Conservation (phyloP, 2,888 invertebrate species). For the Tolmerus cingulatus region DNA sequence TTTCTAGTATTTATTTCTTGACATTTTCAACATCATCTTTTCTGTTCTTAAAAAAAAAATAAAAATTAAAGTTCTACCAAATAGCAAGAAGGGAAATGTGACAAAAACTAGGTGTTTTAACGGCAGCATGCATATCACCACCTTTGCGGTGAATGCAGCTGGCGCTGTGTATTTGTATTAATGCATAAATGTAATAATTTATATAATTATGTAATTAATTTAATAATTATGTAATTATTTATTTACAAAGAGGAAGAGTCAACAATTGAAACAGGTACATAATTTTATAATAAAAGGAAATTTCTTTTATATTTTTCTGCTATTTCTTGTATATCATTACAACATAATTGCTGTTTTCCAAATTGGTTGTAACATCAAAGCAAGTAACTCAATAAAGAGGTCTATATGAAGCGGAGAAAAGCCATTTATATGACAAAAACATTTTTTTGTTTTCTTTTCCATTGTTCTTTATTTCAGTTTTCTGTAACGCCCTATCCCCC, state of each 20-base stretch:
- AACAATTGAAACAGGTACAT: slow-evolving; percentile 27
- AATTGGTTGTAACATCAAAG: slow-evolving; percentile 41
- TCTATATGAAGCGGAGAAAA: slow-evolving; percentile 33
- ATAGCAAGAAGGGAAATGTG: slow-evolving; percentile 25
- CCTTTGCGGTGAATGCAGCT: neutral
- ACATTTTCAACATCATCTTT: neutral
- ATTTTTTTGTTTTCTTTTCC: slow-evolving; percentile 11
- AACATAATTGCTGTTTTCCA: slow-evolving; percentile 28
- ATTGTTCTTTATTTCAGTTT: neutral
- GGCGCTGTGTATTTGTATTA: slow-evolving; percentile 36
- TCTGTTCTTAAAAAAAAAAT: neutral
- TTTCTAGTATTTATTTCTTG: slow-evolving; percentile 17
- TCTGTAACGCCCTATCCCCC: neutral
- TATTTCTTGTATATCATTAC: slow-evolving; percentile 31
- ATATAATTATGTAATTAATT: slow-evolving; percentile 42
- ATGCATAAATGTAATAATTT: slow-evolving; percentile 40
- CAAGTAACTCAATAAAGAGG: slow-evolving; percentile 37
- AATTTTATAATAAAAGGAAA: slow-evolving; percentile 37
- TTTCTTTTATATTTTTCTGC: slow-evolving; percentile 21
- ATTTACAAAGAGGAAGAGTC: slow-evolving; percentile 25
- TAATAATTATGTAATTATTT: slow-evolving; percentile 42
- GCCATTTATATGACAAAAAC: slow-evolving; percentile 27
- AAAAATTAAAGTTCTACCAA: neutral
- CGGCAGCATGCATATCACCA: neutral
- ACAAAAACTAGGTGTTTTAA: slow-evolving; percentile 20